Percentiles rank a stretch among this genome's conserved stretches.
Evolutionary conservation across 2,113 vertebrate species (phyloP).

Genomic region (Nothobranchius furzeri): DNA sequence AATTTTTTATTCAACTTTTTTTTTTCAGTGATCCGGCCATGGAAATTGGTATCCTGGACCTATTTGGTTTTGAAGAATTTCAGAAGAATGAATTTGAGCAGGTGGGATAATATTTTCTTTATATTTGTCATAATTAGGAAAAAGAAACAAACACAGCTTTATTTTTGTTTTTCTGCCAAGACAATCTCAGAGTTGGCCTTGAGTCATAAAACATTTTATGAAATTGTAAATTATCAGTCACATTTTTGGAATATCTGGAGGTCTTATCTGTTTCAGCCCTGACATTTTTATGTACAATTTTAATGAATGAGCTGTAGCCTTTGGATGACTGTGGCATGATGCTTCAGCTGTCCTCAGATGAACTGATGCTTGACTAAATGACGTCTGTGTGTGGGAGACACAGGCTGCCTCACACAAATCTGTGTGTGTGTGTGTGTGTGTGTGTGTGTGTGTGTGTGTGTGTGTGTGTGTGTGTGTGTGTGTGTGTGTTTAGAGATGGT

Average conservation of each 20-base stretch:
- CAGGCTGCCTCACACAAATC: constrained; percentile 19
- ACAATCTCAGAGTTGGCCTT: not conserved
- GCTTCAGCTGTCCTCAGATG: constrained; percentile 65
- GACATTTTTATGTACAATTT: constrained; percentile 46
- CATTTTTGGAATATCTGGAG: constrained; percentile 44
- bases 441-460: too few relatives aligned
- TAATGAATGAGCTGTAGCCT: constrained; percentile 61
- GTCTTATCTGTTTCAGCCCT: constrained; percentile 23
- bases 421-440: not conserved
- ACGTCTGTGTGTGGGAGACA: constrained; percentile 32
- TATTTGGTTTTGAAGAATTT: constrained; percentile 95
- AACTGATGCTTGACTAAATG: constrained; percentile 65
- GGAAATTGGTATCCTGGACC: constrained; percentile 90
- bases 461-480: not conserved
- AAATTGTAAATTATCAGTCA: constrained; percentile 35
- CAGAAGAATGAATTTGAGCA: constrained; percentile 92
- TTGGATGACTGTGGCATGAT: constrained; percentile 56
- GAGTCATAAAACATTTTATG: constrained; percentile 14
- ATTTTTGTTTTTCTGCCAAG: not conserved
- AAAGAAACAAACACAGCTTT: too few relatives aligned
- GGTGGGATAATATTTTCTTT: constrained; percentile 69
- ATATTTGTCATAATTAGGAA: too few relatives aligned
- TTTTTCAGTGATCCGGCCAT: constrained; percentile 79
- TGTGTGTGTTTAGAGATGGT: not conserved
- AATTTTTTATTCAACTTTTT: not conserved